phyloP scores from a whole-genome alignment of 92 coral and sea anemone species.

The Phenganax marumi region DNA sequence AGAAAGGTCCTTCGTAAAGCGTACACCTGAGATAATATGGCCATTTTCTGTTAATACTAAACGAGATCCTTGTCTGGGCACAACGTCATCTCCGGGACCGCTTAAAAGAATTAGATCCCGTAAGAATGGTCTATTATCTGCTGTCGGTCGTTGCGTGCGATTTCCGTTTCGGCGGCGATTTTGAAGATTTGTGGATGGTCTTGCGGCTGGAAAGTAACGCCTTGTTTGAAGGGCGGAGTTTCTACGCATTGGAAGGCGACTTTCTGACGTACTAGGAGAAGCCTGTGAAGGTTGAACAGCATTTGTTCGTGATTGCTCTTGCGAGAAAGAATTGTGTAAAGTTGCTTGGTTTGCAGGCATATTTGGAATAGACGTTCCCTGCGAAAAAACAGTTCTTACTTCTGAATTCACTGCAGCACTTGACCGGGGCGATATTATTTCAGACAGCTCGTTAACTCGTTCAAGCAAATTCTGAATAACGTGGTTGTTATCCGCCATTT shows the following conservation, averaged over 20 bases:
- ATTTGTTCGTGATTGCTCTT: not conserved
- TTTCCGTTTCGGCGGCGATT: not conserved
- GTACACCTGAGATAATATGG: conserved; percentile 5
- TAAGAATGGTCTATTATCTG: conserved; percentile 20
- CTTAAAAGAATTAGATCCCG: conserved; percentile 13
- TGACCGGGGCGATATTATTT: not conserved
- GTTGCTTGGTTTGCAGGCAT: not conserved
- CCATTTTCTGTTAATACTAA: conserved; percentile 7
- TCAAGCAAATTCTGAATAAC: too few species aligned
- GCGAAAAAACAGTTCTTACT: not conserved
- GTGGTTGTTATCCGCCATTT: too few species aligned
- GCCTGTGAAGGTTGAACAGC: conserved; percentile 10
- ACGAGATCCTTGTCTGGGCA: conserved; percentile 19
- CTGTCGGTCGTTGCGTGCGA: not conserved
- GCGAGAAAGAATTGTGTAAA: not conserved
- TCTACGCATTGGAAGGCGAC: not conserved
- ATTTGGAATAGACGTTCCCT: too few species aligned
- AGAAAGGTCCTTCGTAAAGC: conserved; percentile 9
- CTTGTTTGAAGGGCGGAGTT: not conserved
- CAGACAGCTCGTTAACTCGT: not conserved
- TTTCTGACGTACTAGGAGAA: not conserved
- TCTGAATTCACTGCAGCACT: conserved; percentile 4
- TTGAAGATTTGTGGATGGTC: not conserved
- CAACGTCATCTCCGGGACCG: not conserved
- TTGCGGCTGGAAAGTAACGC: not conserved